Conservation (phyloP, 1,140 invertebrate genomes). For the Carcinoscorpius rotundicauda region DNA sequence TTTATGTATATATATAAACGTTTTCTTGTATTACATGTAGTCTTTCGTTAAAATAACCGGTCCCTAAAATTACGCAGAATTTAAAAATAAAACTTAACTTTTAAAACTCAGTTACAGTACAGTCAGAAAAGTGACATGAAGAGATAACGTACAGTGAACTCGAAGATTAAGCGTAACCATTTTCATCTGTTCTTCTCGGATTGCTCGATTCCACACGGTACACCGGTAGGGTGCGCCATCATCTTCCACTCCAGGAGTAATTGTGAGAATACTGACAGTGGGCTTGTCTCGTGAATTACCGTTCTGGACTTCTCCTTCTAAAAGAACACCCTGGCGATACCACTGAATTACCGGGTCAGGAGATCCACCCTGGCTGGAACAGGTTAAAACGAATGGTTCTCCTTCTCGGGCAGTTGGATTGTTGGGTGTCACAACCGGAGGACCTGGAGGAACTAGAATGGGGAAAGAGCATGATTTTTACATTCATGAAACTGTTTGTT, state of each 20-base stretch:
- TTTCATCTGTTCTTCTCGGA: slow-evolving; percentile 59
- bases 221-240: slow-evolving; percentile 68
- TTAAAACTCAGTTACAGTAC: too few species aligned
- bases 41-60: too few species aligned
- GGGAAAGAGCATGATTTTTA: background rate
- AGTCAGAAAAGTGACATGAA: background rate
- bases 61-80: too few species aligned
- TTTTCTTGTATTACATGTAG: too few species aligned
- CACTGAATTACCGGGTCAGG: slow-evolving; percentile 66
- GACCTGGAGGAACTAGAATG: slow-evolving; percentile 52
- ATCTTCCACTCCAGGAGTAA: slow-evolving; percentile 65
- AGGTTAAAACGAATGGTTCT: slow-evolving; percentile 49
- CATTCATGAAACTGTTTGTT: too few species aligned
- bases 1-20: too few species aligned
- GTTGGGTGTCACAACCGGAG: slow-evolving; percentile 56
- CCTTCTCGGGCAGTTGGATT: slow-evolving; percentile 63
- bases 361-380: slow-evolving; percentile 71
- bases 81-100: too few species aligned
- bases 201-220: slow-evolving; percentile 74
- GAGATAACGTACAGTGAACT: slow-evolving; percentile 67
- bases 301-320: slow-evolving; percentile 52
- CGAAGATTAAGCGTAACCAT: slow-evolving; percentile 62
- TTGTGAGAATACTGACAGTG: slow-evolving; percentile 54
- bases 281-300: slow-evolving; percentile 53
- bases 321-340: slow-evolving; percentile 40